These are phyloP conservation scores for Takifugu bimaculatus DNA, from an alignment of 2,113 vertebrate species.

Conservation along the genomic window DNA sequence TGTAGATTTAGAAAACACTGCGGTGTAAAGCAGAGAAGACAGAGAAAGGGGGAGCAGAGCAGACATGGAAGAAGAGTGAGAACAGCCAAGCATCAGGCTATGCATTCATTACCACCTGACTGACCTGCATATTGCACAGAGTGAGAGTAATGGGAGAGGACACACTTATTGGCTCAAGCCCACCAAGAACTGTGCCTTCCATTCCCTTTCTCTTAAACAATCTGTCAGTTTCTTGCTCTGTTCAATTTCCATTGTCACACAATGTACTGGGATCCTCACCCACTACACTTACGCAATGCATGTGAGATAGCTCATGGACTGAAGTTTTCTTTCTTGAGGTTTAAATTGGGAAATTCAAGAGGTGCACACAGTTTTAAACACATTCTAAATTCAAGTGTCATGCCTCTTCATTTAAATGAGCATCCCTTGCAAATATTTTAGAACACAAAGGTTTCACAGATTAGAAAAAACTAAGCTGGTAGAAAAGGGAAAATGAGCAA, in stretches of 20 bases:
- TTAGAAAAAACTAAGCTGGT: too few relatives aligned
- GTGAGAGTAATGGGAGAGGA: constrained; percentile 68
- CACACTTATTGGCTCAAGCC: constrained; percentile 58
- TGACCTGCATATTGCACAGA: constrained; percentile 58
- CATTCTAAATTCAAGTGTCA: too few relatives aligned
- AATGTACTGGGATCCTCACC: constrained; percentile 12
- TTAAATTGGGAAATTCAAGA: too few relatives aligned
- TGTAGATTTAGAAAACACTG: constrained; percentile 9
- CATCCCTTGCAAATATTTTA: too few relatives aligned
- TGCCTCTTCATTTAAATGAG: too few relatives aligned
- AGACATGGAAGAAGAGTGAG: constrained; percentile 35
- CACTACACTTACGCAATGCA: constrained; percentile 5
- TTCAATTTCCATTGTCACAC: constrained; percentile 38
- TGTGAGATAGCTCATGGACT: background rate
- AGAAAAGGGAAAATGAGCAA: too few relatives aligned
- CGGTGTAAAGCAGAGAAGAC: constrained; percentile 8
- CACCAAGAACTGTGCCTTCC: constrained; percentile 57
- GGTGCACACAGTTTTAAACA: too few relatives aligned
- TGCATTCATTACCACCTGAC: constrained; percentile 69
- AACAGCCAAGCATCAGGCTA: constrained; percentile 57
- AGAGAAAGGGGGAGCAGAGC: constrained; percentile 12
- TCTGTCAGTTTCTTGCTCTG: constrained; percentile 32
- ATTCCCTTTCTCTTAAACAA: constrained; percentile 38
- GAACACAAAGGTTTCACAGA: too few relatives aligned
- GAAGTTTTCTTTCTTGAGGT: background rate